These are phyloP conservation scores for Choloepus hoffmanni DNA, from an alignment of 2,113 vertebrate genomes.

Conservation along the genomic window DNA sequence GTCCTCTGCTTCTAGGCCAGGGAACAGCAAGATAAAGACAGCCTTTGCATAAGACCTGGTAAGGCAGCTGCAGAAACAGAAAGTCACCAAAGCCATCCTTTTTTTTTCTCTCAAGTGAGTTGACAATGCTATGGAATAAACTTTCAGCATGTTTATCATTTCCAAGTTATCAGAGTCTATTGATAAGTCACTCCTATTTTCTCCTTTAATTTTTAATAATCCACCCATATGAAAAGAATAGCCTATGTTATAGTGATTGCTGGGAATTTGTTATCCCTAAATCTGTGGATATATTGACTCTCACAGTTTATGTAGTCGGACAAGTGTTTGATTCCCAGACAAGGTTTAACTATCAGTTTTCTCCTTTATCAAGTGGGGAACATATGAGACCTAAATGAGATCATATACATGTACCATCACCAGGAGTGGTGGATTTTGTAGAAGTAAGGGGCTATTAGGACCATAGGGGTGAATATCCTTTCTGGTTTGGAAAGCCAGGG, in stretches of 20 bases:
- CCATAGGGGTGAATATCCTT: not conserved
- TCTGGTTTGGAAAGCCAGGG: not conserved
- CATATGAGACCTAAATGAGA: not conserved
- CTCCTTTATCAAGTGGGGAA: not conserved
- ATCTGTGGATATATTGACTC: not conserved
- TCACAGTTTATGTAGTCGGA: not conserved
- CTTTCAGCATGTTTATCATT: not conserved
- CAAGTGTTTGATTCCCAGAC: not conserved
- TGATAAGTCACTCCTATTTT: not conserved
- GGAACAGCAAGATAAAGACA: not conserved
- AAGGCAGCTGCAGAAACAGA: not conserved
- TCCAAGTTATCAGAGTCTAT: not conserved
- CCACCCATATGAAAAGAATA: not conserved
- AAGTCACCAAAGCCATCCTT: not conserved
- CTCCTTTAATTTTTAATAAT: conserved; percentile 43
- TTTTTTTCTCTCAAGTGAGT: not conserved
- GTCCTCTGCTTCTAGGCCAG: not conserved
- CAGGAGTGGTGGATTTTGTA: not conserved
- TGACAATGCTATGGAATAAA: not conserved
- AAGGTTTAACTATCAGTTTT: not conserved
- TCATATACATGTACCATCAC: not conserved
- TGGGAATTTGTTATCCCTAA: not conserved
- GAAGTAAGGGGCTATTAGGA: not conserved
- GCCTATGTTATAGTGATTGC: not conserved
- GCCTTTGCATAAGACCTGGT: not conserved